Evolutionary conservation across 2,888 invertebrate species (phyloP), one percentile per base, ranked within the genome.

Genomic region (Melanostoma scalare): DNA sequence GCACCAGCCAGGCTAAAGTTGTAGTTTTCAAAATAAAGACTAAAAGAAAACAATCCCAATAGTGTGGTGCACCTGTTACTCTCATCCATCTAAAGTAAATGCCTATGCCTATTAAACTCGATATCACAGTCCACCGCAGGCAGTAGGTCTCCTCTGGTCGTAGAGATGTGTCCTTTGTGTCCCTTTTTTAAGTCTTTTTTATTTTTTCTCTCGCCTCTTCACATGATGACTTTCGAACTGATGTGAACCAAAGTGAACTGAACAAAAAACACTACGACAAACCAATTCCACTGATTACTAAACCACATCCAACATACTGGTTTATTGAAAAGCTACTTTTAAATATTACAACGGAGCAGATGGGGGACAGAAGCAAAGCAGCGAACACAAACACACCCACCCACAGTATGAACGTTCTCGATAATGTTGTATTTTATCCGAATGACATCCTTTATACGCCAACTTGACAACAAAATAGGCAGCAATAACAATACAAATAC

Each of bases 271-370:
- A 58, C 61, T 69, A 63, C 73, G 53, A 46, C 69, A 78, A 84
- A 79, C 82, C 78, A 84, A 73, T 84, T 78, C 56, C 78, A 79
- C 78, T 84, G 79, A 84, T 84, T 84, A 84, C 78, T 69, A 84
- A 78, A 84, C 82, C 82, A 48, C 82, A 78, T 78, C 63, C 69
- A 80, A 63, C 68, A 68, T 74, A 20, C 20, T 20, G 20, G 20
- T 20, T 20, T 20, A 61, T 68, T 50, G 67, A 68, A 82, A 67
- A 77, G 72, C 81, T 65, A 71, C 81, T 81, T 76, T 81, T 81
- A 72, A 72, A 81, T 81, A 81, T 81, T 81, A 63, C 81, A 76
- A 33, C 53, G 53, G 20, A 76, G 63, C 4, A 48, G 48, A 36
- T 5, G 63, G 36, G 44, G 36, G 8, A 38, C 8, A 38, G 9